Base-by-base conservation (phyloP, 2,113 vertebrate genomes). In the Podocnemis expansa region DNA sequence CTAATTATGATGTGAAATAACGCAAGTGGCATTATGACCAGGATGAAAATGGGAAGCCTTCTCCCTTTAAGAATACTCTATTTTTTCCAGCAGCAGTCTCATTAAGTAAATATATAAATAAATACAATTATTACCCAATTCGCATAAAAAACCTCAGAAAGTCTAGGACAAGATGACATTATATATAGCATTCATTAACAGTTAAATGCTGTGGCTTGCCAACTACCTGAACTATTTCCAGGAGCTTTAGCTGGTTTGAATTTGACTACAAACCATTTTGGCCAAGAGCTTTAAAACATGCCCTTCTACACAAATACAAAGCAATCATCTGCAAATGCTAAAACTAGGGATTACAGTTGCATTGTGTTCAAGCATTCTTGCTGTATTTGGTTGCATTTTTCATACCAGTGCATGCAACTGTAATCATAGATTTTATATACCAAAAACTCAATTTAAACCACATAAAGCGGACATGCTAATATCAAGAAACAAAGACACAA, bases 231-330 rank as follows among this genome's bases (percentile, higher is more conserved):
- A 93, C 41, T 60, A 89, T 27, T 93, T 97, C 96, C 94, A 96
- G 96, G 85, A 63, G 78, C 88, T 94, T 93, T 43, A 94, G 85
- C 91, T 80, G 95, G 87, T 89, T 95, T 75, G 81, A 75, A 94
- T 91, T 94, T 94, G 97, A 96, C 88, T 90, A 56, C 63, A 83
- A 88, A 96, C 96, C 97, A 96, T 94, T 91, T 96, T 97, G 95
- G 94, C 89, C 4, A 2, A 60, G 78, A 79, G 85, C 80, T 89
- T 94, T 21, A 94, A 96, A 95, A 92, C 86, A 91, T 47, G 92
- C 84, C 90, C 91, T 95, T 96, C 93, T 70, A 13, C 89, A 94
- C 93, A 81, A 78, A 81, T 85, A 86, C 43, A 95, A 43, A 85
- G 88, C 87, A 85, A 95, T 92, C 49, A 94, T 88, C 93, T 80